Percentiles rank a stretch among this genome's conserved stretches.
Conservation (phyloP, 2,888 invertebrate genomes). For the Yponomeuta malinellus region DNA sequence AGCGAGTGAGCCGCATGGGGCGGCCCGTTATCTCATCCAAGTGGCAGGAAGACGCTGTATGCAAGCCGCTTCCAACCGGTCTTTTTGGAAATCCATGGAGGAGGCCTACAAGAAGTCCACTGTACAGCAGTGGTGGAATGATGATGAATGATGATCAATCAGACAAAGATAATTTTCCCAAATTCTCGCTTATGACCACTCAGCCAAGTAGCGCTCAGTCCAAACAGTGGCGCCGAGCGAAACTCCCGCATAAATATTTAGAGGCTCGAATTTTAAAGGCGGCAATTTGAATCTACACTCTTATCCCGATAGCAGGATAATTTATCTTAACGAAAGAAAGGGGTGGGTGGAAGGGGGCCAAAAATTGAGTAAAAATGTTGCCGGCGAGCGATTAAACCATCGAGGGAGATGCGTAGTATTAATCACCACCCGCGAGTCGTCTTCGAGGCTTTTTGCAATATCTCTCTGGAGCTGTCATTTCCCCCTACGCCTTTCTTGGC, state of each 20-base stretch:
- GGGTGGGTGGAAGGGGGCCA: slow-evolving; percentile 61
- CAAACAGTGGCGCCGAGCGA: background rate
- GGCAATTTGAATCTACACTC: slow-evolving; percentile 75
- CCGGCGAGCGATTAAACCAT: slow-evolving; percentile 75
- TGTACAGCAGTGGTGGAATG: too few species aligned
- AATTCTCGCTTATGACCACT: background rate
- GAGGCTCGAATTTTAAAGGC: slow-evolving; percentile 70
- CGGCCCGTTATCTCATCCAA: too few species aligned
- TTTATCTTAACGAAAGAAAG: slow-evolving; percentile 76
- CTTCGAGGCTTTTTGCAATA: slow-evolving; percentile 61
- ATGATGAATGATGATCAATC: too few species aligned
- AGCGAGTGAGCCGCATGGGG: too few species aligned
- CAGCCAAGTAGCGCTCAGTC: background rate
- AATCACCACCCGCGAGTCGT: slow-evolving; percentile 72
- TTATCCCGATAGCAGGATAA: slow-evolving; percentile 75
- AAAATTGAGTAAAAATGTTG: slow-evolving; percentile 77
- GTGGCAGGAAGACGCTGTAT: too few species aligned
- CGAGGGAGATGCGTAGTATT: slow-evolving; percentile 75
- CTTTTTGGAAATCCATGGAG: too few species aligned
- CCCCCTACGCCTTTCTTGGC: too few species aligned
- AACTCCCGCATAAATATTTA: slow-evolving; percentile 55
- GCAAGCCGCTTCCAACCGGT: too few species aligned
- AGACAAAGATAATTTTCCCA: too few species aligned
- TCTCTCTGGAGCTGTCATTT: slow-evolving; percentile 39
- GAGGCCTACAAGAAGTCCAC: too few species aligned